Percentiles rank a stretch among this genome's conserved stretches.
These are phyloP conservation scores for Phyllostomus discolor DNA, from an alignment of 2,113 vertebrate genomes.

Conservation along the genomic window DNA sequence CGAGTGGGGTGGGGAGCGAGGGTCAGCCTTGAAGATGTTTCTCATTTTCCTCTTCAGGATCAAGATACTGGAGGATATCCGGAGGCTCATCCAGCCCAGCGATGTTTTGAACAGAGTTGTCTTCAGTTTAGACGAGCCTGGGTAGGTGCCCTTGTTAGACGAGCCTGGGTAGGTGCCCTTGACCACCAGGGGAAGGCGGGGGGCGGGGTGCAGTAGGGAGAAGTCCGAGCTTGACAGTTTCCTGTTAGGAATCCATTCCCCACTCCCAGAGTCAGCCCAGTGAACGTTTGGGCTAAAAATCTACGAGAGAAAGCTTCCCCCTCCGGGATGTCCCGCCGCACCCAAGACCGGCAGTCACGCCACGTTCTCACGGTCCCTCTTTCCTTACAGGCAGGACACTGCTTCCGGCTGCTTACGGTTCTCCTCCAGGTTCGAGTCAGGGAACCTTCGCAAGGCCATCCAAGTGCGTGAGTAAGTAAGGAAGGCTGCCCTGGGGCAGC, in stretches of 20 bases:
- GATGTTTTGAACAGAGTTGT: conserved; percentile 87
- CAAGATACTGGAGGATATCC: conserved; percentile 90
- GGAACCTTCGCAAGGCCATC: conserved; percentile 92
- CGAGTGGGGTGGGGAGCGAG: neutral
- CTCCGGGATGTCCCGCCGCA: neutral
- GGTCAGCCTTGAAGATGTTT: neutral
- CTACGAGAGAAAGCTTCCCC: neutral
- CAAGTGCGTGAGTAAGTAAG: conserved; percentile 91
- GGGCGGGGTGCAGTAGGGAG: neutral
- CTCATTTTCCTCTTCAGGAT: conserved; percentile 79
- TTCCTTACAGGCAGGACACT: conserved; percentile 74
- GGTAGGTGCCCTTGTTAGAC: conserved; percentile 84
- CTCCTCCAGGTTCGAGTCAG: conserved; percentile 91
- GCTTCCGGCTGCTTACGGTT: conserved; percentile 81
- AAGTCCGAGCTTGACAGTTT: neutral
- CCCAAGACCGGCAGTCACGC: neutral
- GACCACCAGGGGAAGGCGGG: neutral
- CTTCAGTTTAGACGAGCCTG: conserved; percentile 88
- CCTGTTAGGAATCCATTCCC: neutral
- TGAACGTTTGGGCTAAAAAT: neutral
- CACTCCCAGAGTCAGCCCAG: neutral
- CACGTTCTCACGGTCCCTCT: neutral
- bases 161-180: conserved; percentile 82
- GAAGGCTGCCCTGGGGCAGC: neutral
- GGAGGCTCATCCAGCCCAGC: conserved; percentile 83